These are phyloP conservation scores for Masnerella sp. DNA, from an alignment of 2,888 invertebrate genomes.

Conservation along the genomic window DNA sequence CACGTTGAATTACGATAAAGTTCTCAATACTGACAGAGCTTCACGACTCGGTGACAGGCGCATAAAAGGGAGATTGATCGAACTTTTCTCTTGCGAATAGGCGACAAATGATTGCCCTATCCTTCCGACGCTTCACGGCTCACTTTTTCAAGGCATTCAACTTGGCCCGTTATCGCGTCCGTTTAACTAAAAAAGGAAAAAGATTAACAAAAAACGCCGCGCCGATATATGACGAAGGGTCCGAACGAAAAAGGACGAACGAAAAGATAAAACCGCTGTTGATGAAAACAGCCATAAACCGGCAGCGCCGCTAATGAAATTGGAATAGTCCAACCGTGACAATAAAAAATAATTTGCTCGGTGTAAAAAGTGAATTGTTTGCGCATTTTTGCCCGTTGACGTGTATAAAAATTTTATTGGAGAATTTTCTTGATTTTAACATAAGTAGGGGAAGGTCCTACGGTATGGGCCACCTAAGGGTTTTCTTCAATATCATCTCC, in stretches of 20 bases:
- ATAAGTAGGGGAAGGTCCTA: too few species aligned
- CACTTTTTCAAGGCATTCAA: constrained; percentile 56
- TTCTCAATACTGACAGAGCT: constrained; percentile 57
- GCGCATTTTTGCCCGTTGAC: too few species aligned
- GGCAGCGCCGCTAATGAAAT: constrained; percentile 13
- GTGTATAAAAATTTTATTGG: too few species aligned
- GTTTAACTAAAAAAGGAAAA: constrained; percentile 43
- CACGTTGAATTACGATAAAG: constrained; percentile 61
- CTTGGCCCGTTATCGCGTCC: constrained; percentile 51
- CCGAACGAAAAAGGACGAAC: neutral
- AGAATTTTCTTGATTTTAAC: too few species aligned
- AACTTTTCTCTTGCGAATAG: constrained; percentile 63
- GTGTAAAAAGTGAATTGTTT: neutral
- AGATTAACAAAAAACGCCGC: constrained; percentile 13
- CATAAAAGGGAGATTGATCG: constrained; percentile 68
- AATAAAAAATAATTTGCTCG: too few species aligned
- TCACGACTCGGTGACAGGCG: constrained; percentile 61
- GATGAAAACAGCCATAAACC: constrained; percentile 20
- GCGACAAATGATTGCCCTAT: constrained; percentile 64
- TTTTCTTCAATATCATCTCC: too few species aligned
- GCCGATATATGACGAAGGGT: constrained; percentile 31
- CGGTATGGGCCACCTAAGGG: too few species aligned
- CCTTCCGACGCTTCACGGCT: constrained; percentile 50
- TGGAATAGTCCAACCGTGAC: too few species aligned
- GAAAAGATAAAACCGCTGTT: constrained; percentile 19